phyloP scores from a whole-genome alignment of 2,888 invertebrate genomes.

The Cynaeus angustus region DNA sequence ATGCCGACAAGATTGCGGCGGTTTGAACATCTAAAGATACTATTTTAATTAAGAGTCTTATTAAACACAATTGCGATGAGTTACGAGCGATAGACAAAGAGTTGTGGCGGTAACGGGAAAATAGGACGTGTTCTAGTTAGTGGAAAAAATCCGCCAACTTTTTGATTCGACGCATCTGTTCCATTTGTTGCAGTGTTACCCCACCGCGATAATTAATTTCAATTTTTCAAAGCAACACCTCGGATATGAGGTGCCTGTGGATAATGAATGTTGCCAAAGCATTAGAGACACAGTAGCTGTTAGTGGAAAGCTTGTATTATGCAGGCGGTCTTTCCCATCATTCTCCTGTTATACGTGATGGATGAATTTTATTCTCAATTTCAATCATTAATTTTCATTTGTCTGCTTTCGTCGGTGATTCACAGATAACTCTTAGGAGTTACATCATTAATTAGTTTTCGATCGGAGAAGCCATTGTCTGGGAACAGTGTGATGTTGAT shows the following conservation, averaged over 20 bases:
- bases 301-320: constrained; percentile 55
- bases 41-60: constrained; percentile 57
- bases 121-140: not conserved
- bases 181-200: constrained; percentile 26
- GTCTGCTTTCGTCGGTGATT: constrained; percentile 66
- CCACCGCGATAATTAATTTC: constrained; percentile 47
- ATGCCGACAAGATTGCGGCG: constrained; percentile 49
- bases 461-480: constrained; percentile 55
- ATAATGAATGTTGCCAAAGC: constrained; percentile 57
- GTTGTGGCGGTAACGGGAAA: not conserved
- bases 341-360: constrained; percentile 63
- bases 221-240: constrained; percentile 51
- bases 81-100: constrained; percentile 9
- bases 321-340: constrained; percentile 62
- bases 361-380: constrained; percentile 66
- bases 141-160: not conserved
- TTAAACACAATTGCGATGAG: constrained; percentile 57
- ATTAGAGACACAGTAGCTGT: constrained; percentile 57
- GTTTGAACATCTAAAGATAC: constrained; percentile 36
- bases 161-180: constrained; percentile 10
- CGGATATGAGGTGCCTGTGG: constrained; percentile 22
- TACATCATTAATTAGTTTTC: constrained; percentile 62
- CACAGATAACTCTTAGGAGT: constrained; percentile 56
- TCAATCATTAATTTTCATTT: constrained; percentile 69
- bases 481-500: constrained; percentile 43